These are phyloP conservation scores for Microtus oregoni DNA, from an alignment of 2,113 vertebrate species.

Conservation along the genomic window DNA sequence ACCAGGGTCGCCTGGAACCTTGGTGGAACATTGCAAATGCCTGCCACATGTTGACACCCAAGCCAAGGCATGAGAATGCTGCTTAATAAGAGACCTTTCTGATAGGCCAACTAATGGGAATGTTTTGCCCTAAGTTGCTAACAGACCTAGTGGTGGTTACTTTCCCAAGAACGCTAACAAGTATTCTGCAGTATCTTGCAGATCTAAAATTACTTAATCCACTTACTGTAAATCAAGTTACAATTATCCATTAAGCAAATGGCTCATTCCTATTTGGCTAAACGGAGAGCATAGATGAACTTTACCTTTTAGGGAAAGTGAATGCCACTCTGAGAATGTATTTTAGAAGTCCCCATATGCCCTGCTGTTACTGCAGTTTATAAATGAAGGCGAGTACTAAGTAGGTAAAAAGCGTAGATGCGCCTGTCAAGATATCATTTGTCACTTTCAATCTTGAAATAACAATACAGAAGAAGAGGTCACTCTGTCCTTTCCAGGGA, in stretches of 20 bases:
- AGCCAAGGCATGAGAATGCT: conserved; percentile 46
- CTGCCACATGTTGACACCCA: conserved; percentile 41
- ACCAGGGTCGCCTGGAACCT: conserved; percentile 68
- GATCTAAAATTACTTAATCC: conserved; percentile 48
- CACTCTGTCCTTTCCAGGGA: background rate
- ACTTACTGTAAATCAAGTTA: conserved; percentile 61
- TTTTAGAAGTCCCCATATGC: background rate
- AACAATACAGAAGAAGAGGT: background rate
- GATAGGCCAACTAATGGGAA: conserved; percentile 41
- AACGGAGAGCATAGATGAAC: conserved; percentile 57
- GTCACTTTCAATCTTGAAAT: background rate
- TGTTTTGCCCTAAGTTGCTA: conserved; percentile 55
- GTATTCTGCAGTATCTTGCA: background rate
- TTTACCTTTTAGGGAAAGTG: conserved; percentile 36
- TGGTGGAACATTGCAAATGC: conserved; percentile 57
- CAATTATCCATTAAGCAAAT: conserved; percentile 64
- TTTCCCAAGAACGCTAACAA: conserved; percentile 52
- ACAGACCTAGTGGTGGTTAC: conserved; percentile 43
- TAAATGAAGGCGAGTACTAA: conserved; percentile 13
- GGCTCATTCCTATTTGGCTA: conserved; percentile 49
- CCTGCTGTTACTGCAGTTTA: background rate
- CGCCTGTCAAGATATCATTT: background rate
- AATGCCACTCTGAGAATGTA: background rate
- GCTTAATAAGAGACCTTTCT: conserved; percentile 47
- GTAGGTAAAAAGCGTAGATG: background rate